Conservation (phyloP, 2,113 vertebrate genomes). For the Ailurus styani region DNA sequence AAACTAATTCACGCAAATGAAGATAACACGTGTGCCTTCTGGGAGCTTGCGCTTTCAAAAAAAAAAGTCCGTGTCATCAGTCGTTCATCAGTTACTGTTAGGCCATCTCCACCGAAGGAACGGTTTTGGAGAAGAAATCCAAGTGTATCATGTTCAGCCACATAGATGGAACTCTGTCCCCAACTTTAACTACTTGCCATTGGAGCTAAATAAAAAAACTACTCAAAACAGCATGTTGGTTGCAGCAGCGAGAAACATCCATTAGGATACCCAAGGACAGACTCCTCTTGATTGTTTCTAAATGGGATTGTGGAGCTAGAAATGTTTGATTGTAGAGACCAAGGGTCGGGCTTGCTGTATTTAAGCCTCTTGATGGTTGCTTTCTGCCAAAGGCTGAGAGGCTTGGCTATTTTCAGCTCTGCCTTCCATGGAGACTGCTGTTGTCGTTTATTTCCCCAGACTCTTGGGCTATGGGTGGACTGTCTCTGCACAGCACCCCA, state of each 20-base stretch:
- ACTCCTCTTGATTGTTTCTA: background rate
- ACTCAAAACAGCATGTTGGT: background rate
- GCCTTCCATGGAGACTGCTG: too few relatives aligned
- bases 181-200: background rate
- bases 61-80: accelerated
- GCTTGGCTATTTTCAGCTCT: background rate
- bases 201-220: background rate
- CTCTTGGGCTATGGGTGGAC: accelerated
- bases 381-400: accelerated
- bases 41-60: background rate
- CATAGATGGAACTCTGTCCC: background rate
- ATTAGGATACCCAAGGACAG: background rate
- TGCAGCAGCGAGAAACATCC: background rate
- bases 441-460: background rate
- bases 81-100: background rate
- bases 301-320: background rate
- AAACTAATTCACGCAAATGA: background rate
- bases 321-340: background rate
- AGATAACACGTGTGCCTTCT: accelerated
- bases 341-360: background rate
- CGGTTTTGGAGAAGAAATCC: background rate
- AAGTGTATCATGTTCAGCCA: background rate
- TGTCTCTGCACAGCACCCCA: accelerated
- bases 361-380: accelerated
- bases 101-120: background rate